Evolutionary conservation across 2,888 invertebrate genomes (phyloP).

Genomic region (Siphlonurus alternatus): DNA sequence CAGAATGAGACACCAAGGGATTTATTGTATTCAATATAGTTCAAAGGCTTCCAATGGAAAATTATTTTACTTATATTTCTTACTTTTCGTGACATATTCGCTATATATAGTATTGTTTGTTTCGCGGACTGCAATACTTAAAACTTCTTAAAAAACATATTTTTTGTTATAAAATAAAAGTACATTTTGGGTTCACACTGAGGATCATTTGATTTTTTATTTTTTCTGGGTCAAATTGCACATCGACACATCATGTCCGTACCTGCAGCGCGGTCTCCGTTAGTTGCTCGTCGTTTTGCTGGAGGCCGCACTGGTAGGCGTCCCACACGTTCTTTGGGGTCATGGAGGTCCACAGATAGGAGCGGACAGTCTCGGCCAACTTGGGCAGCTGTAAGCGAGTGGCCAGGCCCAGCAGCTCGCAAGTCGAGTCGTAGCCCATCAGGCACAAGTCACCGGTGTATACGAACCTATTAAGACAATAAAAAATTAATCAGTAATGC

Average conservation of each 20-base stretch:
- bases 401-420: not conserved
- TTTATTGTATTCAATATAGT: too few species aligned
- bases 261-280: not conserved
- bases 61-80: too few species aligned
- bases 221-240: not conserved
- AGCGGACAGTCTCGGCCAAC: not conserved
- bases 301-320: not conserved
- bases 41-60: too few species aligned
- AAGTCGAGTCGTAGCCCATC: not conserved
- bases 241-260: not conserved
- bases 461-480: not conserved
- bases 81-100: too few species aligned
- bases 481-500: not conserved
- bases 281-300: not conserved
- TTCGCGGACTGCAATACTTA: too few species aligned
- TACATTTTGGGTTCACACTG: too few species aligned
- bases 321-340: not conserved
- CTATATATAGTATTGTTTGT: too few species aligned
- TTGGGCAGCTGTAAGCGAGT: not conserved
- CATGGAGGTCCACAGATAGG: not conserved
- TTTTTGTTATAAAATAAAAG: too few species aligned
- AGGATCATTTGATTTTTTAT: too few species aligned
- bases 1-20: too few species aligned
- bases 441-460: not conserved
- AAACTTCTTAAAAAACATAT: too few species aligned